Percentiles rank a stretch among this genome's conserved stretches.
Conservation (phyloP, 2,113 vertebrate genomes). For the Forbesichthys agassizii region DNA sequence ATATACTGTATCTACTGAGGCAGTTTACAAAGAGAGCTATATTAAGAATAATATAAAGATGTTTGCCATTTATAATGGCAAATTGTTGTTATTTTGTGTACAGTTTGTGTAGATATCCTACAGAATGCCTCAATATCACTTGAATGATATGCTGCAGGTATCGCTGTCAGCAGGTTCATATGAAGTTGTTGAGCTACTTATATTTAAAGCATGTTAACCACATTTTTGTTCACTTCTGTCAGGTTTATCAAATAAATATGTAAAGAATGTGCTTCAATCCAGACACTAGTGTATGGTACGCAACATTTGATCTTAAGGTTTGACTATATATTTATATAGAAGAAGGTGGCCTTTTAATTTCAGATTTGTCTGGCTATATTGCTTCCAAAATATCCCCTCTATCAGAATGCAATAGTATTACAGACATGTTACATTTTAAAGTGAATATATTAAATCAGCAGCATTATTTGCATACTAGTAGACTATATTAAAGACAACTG, state of each 20-base stretch:
- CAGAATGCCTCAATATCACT: constrained; percentile 63
- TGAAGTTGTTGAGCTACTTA: constrained; percentile 55
- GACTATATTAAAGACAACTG: constrained; percentile 6
- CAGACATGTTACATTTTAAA: constrained; percentile 14
- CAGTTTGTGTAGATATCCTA: constrained; percentile 63
- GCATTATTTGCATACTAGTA: constrained; percentile 37
- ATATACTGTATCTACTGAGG: constrained; percentile 83
- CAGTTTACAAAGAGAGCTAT: constrained; percentile 79
- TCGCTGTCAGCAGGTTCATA: constrained; percentile 56
- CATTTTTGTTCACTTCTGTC: constrained; percentile 50
- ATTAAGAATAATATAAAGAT: constrained; percentile 79
- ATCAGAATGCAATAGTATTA: not conserved
- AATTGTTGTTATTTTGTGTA: constrained; percentile 72
- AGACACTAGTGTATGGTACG: constrained; percentile 21
- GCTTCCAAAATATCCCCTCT: constrained; percentile 9
- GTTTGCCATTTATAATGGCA: constrained; percentile 74
- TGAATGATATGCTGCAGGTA: constrained; percentile 65
- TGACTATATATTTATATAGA: not conserved
- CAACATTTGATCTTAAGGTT: constrained; percentile 4
- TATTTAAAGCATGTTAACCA: constrained; percentile 63
- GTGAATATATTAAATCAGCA: constrained; percentile 7
- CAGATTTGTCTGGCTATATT: constrained; percentile 10
- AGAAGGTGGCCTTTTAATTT: constrained; percentile 9
- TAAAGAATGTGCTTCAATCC: constrained; percentile 50
- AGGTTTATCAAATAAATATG: constrained; percentile 54